Percentiles rank a stretch among this genome's conserved stretches.
These are phyloP conservation scores for Drosophila pachea DNA, from an alignment of 1,140 invertebrate genomes.

Conservation along the genomic window DNA sequence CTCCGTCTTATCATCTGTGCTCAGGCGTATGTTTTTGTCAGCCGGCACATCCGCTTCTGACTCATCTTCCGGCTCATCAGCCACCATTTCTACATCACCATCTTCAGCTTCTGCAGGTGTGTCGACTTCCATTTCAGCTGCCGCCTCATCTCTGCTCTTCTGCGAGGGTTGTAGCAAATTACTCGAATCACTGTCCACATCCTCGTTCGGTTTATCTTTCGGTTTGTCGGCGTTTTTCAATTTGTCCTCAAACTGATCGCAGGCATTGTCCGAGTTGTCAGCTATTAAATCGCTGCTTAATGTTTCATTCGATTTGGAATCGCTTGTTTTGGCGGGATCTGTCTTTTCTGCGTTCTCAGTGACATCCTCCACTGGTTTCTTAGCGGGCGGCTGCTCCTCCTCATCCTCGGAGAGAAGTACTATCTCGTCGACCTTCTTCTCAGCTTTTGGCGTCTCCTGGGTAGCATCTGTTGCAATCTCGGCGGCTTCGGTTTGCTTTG, in stretches of 20 bases:
- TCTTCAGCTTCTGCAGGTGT: constrained; percentile 20
- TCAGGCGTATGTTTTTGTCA: constrained; percentile 53
- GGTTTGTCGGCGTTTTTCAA: constrained; percentile 21
- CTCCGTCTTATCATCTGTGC: constrained; percentile 40
- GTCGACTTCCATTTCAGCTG: constrained; percentile 19
- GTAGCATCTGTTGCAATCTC: constrained; percentile 8
- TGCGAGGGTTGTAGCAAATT: constrained; percentile 56
- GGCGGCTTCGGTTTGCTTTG: constrained; percentile 11
- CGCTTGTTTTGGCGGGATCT: constrained; percentile 1
- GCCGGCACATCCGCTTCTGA: constrained; percentile 16
- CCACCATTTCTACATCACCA: constrained; percentile 28
- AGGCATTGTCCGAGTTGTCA: constrained; percentile 75
- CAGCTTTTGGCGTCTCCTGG: neutral
- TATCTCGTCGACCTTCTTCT: constrained; percentile 49
- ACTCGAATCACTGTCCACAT: constrained; percentile 62
- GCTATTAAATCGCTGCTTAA: constrained; percentile 36
- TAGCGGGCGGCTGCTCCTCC: constrained; percentile 34
- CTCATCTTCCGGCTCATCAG: constrained; percentile 21
- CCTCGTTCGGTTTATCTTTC: constrained; percentile 31
- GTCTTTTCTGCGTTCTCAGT: constrained; percentile 5
- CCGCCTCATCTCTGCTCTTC: constrained; percentile 17
- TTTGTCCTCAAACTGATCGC: constrained; percentile 66
- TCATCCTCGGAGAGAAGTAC: constrained; percentile 64
- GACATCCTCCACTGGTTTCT: constrained; percentile 8
- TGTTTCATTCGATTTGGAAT: constrained; percentile 35